Base-by-base conservation (phyloP, 2,113 vertebrate genomes). In the Pachyramphus minor region DNA sequence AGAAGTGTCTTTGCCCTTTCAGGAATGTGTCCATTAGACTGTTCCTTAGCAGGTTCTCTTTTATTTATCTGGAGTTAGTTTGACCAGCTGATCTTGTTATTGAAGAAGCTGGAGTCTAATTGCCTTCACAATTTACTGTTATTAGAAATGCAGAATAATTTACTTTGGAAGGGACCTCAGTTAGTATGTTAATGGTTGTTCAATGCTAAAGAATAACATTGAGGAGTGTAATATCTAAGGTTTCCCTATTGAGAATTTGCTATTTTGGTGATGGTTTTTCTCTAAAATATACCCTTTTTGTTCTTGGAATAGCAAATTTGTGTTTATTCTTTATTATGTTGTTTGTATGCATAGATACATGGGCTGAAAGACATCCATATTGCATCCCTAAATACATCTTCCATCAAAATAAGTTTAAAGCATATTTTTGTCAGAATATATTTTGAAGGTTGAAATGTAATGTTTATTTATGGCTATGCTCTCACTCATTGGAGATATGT, bases 401-500 rank as follows among this genome's bases (percentile, higher is more conserved):
- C 56, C 39, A 50, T 35, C 23, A 63, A 77, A 71, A 37, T 27
- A 86, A 66, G 15, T 14, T 66, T 41, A 11, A 89, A 60, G 37
- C 16, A 4, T 59, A 15, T 39, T 96, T 92, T 85, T 87, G 14
- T 72, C 19, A 41, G n/a, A 90, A 30, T 85, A 5, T 39, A 52
- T 64, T 79, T 79, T 76, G 49, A 69, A 69, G 18, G 5, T 78
- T 78, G 33, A 75, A 67, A 91, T 2, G 1, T 52, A 50, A 21
- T 47, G 17, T 14, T 52, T 90, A 39, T 49, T 79, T 76, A 44
- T 52, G 44, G 33, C 41, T 25, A 12, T 73, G 14, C 14, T 68
- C 11, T 73, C n/a, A 20, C 15, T 39, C 14, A n/a, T 1, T 84
- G 23, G 37, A 50, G 8, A 77, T 66, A 28, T 0, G 0, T 47